phyloP scores from a whole-genome alignment of 2,113 vertebrate genomes.

The Rhipidura dahli region DNA sequence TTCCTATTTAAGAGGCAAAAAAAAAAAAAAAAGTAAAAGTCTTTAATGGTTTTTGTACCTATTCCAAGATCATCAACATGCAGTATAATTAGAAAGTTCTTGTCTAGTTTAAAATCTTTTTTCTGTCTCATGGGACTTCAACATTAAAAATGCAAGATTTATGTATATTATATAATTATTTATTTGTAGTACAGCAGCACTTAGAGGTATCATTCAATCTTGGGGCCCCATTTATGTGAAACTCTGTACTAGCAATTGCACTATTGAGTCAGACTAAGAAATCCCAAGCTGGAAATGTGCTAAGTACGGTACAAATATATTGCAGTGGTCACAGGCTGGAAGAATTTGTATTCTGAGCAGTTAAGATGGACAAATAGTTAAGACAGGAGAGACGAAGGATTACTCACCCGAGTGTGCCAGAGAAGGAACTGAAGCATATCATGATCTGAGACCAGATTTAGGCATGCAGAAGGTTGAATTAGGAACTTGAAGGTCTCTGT shows the following conservation, averaged over 20 bases:
- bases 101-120: constrained; percentile 66
- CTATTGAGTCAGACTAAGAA: constrained; percentile 5
- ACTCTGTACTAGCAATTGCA: background rate
- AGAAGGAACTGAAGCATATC: background rate
- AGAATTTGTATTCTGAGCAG: background rate
- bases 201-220: constrained; percentile 46
- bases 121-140: constrained; percentile 42
- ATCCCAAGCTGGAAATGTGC: background rate
- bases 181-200: constrained; percentile 53
- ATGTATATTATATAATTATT: constrained; percentile 62
- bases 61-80: constrained; percentile 68
- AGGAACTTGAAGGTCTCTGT: background rate
- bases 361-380: background rate
- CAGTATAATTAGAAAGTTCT: constrained; percentile 67
- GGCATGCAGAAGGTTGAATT: background rate
- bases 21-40: constrained; percentile 48
- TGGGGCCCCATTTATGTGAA: constrained; percentile 35
- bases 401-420: background rate
- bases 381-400: background rate
- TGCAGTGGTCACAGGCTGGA: background rate
- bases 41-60: constrained; percentile 69
- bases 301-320: background rate
- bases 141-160: constrained; percentile 64
- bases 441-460: background rate
- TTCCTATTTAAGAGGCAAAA: constrained; percentile 64